Conservation (phyloP, 2,888 invertebrate genomes). For the Steinernema carpocapsae region DNA sequence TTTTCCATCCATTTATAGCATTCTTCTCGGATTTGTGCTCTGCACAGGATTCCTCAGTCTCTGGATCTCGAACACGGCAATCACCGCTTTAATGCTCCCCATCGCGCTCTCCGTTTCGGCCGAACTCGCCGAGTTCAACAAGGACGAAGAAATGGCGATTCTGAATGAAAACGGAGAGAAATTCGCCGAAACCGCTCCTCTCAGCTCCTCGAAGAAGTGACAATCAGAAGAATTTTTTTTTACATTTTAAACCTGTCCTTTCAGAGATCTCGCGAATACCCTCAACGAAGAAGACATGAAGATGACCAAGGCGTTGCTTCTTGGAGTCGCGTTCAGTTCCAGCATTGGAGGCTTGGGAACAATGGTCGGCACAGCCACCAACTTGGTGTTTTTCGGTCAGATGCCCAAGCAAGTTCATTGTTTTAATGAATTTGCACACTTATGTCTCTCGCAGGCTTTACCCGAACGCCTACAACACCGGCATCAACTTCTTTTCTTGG, state of each 20-base stretch:
- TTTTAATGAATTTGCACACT: background rate
- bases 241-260: background rate
- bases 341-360: slow-evolving; percentile 59
- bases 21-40: slow-evolving; percentile 67
- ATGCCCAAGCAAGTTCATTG: slow-evolving; percentile 44
- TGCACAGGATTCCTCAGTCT: slow-evolving; percentile 60
- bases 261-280: slow-evolving; percentile 28
- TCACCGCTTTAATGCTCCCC: slow-evolving; percentile 59
- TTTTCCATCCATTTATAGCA: slow-evolving; percentile 41
- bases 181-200: background rate
- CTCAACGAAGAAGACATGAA: slow-evolving; percentile 44
- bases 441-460: slow-evolving; percentile 45
- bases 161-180: slow-evolving; percentile 24
- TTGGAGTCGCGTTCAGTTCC: slow-evolving; percentile 62
- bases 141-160: slow-evolving; percentile 17
- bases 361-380: slow-evolving; percentile 61
- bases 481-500: slow-evolving; percentile 54
- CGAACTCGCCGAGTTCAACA: slow-evolving; percentile 31
- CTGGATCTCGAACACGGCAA: slow-evolving; percentile 69
- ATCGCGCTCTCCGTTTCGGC: slow-evolving; percentile 56
- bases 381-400: slow-evolving; percentile 54
- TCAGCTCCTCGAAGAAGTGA: slow-evolving; percentile 17
- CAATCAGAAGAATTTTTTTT: background rate
- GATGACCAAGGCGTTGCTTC: slow-evolving; percentile 61
- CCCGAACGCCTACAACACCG: slow-evolving; percentile 44